Evolutionary conservation across 2,888 invertebrate genomes (phyloP), one percentile per base, ranked within the genome.

Genomic region (Epinotia brunnichana): DNA sequence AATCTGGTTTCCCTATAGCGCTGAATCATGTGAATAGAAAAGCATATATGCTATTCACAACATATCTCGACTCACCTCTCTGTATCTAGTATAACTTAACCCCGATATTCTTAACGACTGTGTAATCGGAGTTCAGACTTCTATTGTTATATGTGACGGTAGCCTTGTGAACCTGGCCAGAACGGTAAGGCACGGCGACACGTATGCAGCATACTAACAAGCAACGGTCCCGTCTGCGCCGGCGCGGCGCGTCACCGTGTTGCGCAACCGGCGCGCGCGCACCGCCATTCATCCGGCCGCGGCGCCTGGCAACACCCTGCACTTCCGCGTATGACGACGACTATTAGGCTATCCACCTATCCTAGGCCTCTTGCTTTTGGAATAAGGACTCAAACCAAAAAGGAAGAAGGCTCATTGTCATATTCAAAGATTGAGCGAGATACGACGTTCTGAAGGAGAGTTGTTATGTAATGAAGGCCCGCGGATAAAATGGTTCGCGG

Each of bases 171-270:
- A 48, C 10, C 24, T 44, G 15, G 48, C 62, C 24, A 48, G 78
- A 84, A 87, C 87, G 85, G 87, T 86, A 87, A 84, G 83, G 79
- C 68, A 48, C 69, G 80, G 78, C 79, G 82, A 84, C 87, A 85
- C 84, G 66, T 51, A 89, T 87, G 90, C 89, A 90, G 90, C 90
- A 91, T 91, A 90, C 88, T 86, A 90, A 90, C 87, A 85, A 87
- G 88, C 87, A 87, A 88, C 87, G 87, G 87, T 82, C 82, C 78
- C 60, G 78, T 41, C 70, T 78, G 81, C 82, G 81, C 77, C 69
- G 77, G 75, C 87, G 88, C 69, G 77, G 75, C 87, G 88, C 84
- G 86, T 83, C 73, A 73, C 57, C 57, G 51, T 84, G 85, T 91
- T 91, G 86, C 92, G 91, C 91, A 91, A 92, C 84, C 83, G 81